Base-by-base conservation (phyloP, 1,140 invertebrate genomes). In the Magallana ariakensis region DNA sequence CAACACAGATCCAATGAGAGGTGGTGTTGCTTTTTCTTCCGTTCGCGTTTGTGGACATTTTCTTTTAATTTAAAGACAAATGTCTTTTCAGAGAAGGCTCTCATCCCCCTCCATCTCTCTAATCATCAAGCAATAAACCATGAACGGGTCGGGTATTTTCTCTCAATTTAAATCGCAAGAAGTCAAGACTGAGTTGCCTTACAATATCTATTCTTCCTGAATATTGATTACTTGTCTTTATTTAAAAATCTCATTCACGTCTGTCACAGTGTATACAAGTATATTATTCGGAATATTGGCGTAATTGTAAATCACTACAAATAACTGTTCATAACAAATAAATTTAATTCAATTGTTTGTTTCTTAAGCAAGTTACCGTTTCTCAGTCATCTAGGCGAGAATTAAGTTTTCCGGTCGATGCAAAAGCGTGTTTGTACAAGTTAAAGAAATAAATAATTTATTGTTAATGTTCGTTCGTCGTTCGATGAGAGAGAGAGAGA, bases 341-440 rank as follows among this genome's bases (percentile, higher is more conserved):
- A n/a, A 62, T n/a, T n/a, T 16, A 62, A 62, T 7, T 62, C 58
- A 62, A 62, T 62, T 62, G 58, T n/a, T 62, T n/a, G 58, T n/a
- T 19, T n/a, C 58, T 46, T 46, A 46, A 46, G 5, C 33, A 46
- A 46, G 2, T 46, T 46, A 46, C 5, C 2, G 33, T 46, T 46
- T 46, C 5, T 46, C 33, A 46, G 33, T 46, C 0, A 46, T 46
- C 33, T 46, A 46, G 5, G 3, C 33, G 33, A 46, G 33, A 46
- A 46, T 46, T 46, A 1, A 46, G 33, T 46, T 46, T 46, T 46
- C 33, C 0, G 33, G 33, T 46, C 5, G 33, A 46, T 46, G 33
- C 33, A 46, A 46, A 46, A 22, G 33, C 66, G 33, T 75, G 66
- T 75, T 33, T 13, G 19, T 26, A 26, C 66, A 33, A 75, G 22